Evolutionary conservation across 2,113 vertebrate species (phyloP), one percentile per base, ranked within the genome.

Genomic region (Trematocara nigrifrons): DNA sequence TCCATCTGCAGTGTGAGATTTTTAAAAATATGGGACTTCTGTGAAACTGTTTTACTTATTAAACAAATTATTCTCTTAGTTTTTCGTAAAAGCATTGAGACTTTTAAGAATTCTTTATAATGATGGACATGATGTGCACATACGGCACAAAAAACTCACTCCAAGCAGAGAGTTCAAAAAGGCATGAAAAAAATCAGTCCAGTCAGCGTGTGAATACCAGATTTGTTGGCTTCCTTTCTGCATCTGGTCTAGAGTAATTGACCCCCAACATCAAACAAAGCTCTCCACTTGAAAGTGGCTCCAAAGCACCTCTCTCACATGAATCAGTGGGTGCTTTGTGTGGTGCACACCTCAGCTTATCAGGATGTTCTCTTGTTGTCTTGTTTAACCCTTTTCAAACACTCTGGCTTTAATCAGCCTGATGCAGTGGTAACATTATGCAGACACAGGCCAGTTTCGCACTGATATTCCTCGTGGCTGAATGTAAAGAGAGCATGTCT

Each of bases 251-350:
- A 7, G 40, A 79, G 22, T 81, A 83, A 80, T 22, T 80, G 52
- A 86, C 66, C 66, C 69, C 64, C 26, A 82, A 59, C 82, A 81
- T 83, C 52, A 87, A 83, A 81, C 82, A 79, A 42, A 61, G 77
- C 35, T 47, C 54, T 33, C 3, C 7, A 16, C 22, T 81, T 76
- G 8, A 88, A 85, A 88, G 86, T 56, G 76, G 18, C 64, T 10
- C 20, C 61, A 71, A 59, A 78, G 56, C 52, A 29, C 35, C 35
- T 80, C 35, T 74, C 85, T 87, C 76, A 61, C 79, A 76, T 77
- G 74, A 69, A 69, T 78, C 38, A 5, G 12, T 6, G 18, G 33
- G 38, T 5, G 20, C 76, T 78, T 79, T 81, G 88, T 78, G 47
- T 29, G 26, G 40, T 82, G 78, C 76, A 29, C 7, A 4, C 6